These are phyloP conservation scores for Microhierax caerulescens DNA, from an alignment of 2,797 vertebrate species.

Conservation along the genomic window DNA sequence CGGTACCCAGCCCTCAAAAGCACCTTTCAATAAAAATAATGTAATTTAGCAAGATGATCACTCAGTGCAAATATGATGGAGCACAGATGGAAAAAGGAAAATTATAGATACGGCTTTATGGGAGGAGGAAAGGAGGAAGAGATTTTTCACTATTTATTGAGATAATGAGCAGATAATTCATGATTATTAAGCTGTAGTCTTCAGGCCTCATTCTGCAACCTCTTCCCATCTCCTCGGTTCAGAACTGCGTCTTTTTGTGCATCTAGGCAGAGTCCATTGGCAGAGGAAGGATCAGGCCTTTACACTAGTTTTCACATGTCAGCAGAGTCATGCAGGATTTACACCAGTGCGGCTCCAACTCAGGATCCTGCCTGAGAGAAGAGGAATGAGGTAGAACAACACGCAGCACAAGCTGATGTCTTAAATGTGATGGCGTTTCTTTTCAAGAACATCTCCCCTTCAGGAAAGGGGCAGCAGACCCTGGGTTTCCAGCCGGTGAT, in stretches of 20 bases:
- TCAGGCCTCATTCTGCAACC: background rate
- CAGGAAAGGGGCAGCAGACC: background rate
- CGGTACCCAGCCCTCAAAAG: slow-evolving; percentile 20
- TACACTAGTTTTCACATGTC: background rate
- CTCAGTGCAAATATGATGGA: slow-evolving; percentile 57
- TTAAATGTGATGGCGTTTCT: rapidly evolving
- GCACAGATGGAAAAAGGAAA: slow-evolving; percentile 53
- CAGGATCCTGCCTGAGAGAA: background rate
- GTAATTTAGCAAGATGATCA: slow-evolving; percentile 45
- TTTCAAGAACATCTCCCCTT: background rate
- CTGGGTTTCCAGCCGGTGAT: background rate
- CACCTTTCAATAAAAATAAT: slow-evolving; percentile 63
- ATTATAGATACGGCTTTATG: slow-evolving; percentile 32
- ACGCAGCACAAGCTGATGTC: rapidly evolving
- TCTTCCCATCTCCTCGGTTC: background rate
- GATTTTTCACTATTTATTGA: slow-evolving; percentile 59
- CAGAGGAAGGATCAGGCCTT: background rate
- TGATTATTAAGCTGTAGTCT: slow-evolving; percentile 46
- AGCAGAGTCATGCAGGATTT: background rate
- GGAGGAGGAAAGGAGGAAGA: slow-evolving; percentile 46
- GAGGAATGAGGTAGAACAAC: background rate
- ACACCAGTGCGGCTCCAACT: background rate
- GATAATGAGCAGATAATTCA: slow-evolving; percentile 60
- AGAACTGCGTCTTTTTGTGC: background rate
- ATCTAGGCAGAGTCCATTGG: background rate